phyloP scores from a whole-genome alignment of 2,113 vertebrate species.

The Synodontis membranacea region DNA sequence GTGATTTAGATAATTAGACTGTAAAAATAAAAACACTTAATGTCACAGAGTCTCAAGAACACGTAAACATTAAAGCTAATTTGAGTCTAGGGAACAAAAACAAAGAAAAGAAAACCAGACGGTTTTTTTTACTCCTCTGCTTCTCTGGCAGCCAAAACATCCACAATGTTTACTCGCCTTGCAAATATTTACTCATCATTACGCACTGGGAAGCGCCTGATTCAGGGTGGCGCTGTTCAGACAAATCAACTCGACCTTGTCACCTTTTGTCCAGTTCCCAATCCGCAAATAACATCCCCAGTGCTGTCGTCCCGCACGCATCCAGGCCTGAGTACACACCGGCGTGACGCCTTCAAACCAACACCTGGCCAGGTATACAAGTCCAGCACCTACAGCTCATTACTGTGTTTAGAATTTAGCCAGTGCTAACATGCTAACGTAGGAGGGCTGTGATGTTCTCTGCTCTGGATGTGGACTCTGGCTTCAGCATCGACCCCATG shows the following conservation, averaged over 20 bases:
- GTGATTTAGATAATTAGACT: not conserved
- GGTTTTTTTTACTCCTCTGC: not conserved
- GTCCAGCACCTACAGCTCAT: not conserved
- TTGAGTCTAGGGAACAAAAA: conserved; percentile 20
- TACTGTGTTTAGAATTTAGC: not conserved
- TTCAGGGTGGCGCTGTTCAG: not conserved
- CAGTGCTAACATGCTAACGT: not conserved
- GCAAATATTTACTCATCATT: conserved; percentile 40
- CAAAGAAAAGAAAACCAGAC: conserved; percentile 16
- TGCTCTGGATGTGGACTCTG: not conserved
- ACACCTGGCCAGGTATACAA: not conserved
- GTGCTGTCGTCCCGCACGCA: not conserved
- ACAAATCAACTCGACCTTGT: conserved; percentile 22
- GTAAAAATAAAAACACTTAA: conserved; percentile 24
- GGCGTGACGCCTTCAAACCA: not conserved
- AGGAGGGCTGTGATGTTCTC: not conserved
- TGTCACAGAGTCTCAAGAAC: not conserved
- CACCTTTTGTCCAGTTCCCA: conserved; percentile 41
- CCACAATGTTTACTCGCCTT: conserved; percentile 5
- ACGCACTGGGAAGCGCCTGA: not conserved
- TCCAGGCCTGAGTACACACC: not conserved
- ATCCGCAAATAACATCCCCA: conserved; percentile 5
- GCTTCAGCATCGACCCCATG: not conserved
- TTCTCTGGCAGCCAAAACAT: conserved; percentile 21
- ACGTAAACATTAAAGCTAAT: conserved; percentile 14